Evolutionary conservation across 2,797 vertebrate species (phyloP).

Genomic region (Pterois miles): DNA sequence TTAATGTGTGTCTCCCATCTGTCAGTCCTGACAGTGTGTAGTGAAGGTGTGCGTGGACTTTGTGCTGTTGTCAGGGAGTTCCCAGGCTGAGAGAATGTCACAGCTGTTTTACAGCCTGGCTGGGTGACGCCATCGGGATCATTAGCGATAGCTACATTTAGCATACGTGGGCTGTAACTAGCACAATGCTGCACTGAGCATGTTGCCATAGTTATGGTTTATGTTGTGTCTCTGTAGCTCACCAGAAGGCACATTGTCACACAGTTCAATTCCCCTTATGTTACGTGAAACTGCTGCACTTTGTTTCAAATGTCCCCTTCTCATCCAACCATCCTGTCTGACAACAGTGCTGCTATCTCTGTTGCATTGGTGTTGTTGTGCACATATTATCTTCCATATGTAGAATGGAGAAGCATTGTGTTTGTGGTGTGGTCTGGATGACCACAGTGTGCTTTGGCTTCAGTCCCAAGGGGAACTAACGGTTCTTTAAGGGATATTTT

Average conservation of each 20-base stretch:
- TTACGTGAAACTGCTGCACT: neutral
- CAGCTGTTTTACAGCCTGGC: neutral
- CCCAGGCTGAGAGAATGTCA: neutral
- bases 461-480: neutral
- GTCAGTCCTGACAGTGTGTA: neutral
- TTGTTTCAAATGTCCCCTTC: neutral
- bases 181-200: conserved; percentile 17
- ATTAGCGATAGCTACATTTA: conserved; percentile 25
- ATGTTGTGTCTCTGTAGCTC: conserved; percentile 1
- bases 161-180: neutral
- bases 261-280: neutral
- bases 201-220: conserved; percentile 18
- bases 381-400: neutral
- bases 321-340: neutral
- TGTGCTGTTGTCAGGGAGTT: conserved; percentile 35
- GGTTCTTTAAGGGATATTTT: neutral
- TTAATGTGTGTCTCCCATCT: neutral
- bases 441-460: neutral
- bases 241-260: neutral
- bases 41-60: conserved; percentile 37
- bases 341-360: neutral
- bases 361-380: neutral
- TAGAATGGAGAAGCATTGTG: neutral
- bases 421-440: neutral
- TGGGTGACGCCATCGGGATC: neutral